Conservation (phyloP, 2,888 invertebrate species). For the Orchesellides sinensis region DNA sequence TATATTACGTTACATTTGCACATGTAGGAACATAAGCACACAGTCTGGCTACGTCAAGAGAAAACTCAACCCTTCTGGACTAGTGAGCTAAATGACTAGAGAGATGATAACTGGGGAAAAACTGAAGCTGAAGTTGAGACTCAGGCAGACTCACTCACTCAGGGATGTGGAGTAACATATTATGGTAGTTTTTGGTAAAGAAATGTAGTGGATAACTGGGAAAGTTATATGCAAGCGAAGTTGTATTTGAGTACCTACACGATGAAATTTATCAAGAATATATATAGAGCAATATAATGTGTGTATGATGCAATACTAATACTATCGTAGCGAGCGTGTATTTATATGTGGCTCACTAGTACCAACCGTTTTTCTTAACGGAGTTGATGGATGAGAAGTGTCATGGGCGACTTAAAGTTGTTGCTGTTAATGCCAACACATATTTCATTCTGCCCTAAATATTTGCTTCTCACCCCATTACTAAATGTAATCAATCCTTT, state of each 20-base stretch:
- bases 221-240: not conserved
- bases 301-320: too few relatives aligned
- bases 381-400: conserved; percentile 71
- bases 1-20: not conserved
- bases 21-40: not conserved
- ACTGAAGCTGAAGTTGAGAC: not conserved
- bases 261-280: too few relatives aligned
- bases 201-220: too few relatives aligned
- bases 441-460: conserved; percentile 72
- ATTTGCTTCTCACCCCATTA: conserved; percentile 70
- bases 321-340: too few relatives aligned
- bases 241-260: not conserved
- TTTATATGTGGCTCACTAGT: too few relatives aligned
- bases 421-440: conserved; percentile 73
- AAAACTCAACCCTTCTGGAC: conserved; percentile 19
- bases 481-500: conserved; percentile 70
- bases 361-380: too few relatives aligned
- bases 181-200: too few relatives aligned
- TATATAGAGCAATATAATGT: too few relatives aligned
- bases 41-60: too few relatives aligned
- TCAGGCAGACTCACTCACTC: too few relatives aligned
- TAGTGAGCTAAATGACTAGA: conserved; percentile 30
- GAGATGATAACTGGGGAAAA: conserved; percentile 1
- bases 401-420: conserved; percentile 72
- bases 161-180: not conserved